These are phyloP conservation scores for Clostera curtula DNA, from an alignment of 2,888 invertebrate species.

Conservation along the genomic window DNA sequence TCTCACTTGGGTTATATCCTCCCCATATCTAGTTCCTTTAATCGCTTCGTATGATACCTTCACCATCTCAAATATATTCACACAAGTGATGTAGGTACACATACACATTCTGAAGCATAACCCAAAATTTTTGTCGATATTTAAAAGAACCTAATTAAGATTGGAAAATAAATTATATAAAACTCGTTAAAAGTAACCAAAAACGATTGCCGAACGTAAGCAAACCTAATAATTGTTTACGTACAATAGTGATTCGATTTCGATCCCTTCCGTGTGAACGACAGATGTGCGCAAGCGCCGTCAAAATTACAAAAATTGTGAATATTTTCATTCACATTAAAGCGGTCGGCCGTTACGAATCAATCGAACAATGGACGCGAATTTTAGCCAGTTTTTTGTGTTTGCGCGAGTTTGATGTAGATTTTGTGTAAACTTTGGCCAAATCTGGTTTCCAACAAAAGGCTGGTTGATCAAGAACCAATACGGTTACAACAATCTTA, in stretches of 20 bases:
- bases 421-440: conserved; percentile 63
- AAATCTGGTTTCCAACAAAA: conserved; percentile 57
- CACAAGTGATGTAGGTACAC: too few relatives aligned
- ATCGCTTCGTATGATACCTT: too few relatives aligned
- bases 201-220: conserved; percentile 17
- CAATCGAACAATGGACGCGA: conserved; percentile 65
- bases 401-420: conserved; percentile 67
- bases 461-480: conserved; percentile 63
- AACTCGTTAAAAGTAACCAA: conserved; percentile 3
- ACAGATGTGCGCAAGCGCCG: conserved; percentile 63
- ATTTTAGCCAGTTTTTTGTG: conserved; percentile 63
- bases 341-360: conserved; percentile 72
- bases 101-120: too few relatives aligned
- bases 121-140: too few relatives aligned
- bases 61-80: too few relatives aligned
- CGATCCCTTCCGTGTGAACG: conserved; percentile 62
- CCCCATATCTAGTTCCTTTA: too few relatives aligned
- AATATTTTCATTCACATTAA: conserved; percentile 71
- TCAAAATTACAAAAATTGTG: conserved; percentile 67
- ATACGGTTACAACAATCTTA: conserved; percentile 62
- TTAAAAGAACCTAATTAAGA: too few relatives aligned
- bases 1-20: too few relatives aligned
- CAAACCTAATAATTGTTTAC: conserved; percentile 30
- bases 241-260: conserved; percentile 35
- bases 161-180: background rate